Evolutionary conservation across 2,113 vertebrate genomes (phyloP).

Genomic region (Pseudonaja textilis): DNA sequence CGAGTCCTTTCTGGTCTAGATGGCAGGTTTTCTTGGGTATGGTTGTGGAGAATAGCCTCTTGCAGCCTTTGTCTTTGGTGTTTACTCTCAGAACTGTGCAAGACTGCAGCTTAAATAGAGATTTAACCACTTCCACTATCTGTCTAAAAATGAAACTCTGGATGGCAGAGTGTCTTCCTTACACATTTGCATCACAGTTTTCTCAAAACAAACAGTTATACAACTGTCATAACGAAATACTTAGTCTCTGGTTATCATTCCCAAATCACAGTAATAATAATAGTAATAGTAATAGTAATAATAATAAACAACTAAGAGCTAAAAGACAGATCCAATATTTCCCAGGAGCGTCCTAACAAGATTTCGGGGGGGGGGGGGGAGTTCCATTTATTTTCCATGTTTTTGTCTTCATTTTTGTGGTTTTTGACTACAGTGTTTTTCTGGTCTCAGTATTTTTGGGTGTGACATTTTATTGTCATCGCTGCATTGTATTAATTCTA

Average conservation of each 20-base stretch:
- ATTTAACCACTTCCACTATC: neutral
- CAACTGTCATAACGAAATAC: neutral
- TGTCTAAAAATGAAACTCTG: neutral
- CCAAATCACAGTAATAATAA: neutral
- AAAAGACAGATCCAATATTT: neutral
- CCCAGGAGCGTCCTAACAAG: neutral
- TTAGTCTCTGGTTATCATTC: neutral
- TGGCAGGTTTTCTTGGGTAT: neutral
- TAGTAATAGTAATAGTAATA: too few relatives aligned
- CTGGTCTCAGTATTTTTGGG: neutral
- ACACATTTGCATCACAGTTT: neutral
- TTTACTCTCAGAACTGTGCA: neutral
- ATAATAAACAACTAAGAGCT: too few relatives aligned
- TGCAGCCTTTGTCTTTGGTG: neutral
- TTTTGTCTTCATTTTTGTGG: neutral
- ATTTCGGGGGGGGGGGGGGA: fast-evolving
- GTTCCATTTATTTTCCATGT: neutral
- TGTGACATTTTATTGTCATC: neutral
- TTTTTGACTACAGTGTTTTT: neutral
- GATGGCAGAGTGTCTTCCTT: neutral
- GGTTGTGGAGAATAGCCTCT: neutral
- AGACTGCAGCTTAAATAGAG: neutral
- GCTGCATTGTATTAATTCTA: neutral
- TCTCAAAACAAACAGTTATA: neutral
- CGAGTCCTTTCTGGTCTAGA: neutral